Evolutionary conservation across 2,113 vertebrate species (phyloP).

Genomic region (Lontra canadensis): DNA sequence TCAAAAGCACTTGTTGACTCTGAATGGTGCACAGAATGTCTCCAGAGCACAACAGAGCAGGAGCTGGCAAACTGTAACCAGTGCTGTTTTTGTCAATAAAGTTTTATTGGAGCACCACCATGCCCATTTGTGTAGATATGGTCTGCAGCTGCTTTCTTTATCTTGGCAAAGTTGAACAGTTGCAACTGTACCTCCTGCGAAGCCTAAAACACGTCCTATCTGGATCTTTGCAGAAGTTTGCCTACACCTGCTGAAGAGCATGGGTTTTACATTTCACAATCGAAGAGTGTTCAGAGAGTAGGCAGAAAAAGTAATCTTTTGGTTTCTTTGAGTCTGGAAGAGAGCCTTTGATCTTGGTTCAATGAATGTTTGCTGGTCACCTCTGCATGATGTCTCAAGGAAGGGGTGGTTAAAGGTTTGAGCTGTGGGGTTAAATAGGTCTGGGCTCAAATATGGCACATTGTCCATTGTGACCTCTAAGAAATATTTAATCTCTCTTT

Average conservation of each 20-base stretch:
- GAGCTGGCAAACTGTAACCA: not conserved
- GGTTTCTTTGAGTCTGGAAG: not conserved
- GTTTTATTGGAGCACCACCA: not conserved
- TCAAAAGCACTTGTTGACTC: not conserved
- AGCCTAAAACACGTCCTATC: not conserved
- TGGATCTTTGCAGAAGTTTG: not conserved
- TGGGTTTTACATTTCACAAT: not conserved
- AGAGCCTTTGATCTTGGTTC: not conserved
- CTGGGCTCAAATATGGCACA: not conserved
- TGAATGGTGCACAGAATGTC: not conserved
- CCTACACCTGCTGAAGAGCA: not conserved
- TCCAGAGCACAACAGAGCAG: not conserved
- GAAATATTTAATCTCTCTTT: not conserved
- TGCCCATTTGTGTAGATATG: not conserved
- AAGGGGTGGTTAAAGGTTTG: not conserved
- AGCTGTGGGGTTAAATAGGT: not conserved
- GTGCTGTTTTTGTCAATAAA: not conserved
- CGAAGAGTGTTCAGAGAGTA: not conserved
- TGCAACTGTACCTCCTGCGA: not conserved
- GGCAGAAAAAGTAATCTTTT: not conserved
- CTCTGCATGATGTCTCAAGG: not conserved
- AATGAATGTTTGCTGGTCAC: not conserved
- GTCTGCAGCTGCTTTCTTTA: not conserved
- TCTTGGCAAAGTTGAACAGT: not conserved
- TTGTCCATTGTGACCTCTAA: not conserved